phyloP scores from a whole-genome alignment of 2,888 invertebrate species.

The Trachelus iudaicus region DNA sequence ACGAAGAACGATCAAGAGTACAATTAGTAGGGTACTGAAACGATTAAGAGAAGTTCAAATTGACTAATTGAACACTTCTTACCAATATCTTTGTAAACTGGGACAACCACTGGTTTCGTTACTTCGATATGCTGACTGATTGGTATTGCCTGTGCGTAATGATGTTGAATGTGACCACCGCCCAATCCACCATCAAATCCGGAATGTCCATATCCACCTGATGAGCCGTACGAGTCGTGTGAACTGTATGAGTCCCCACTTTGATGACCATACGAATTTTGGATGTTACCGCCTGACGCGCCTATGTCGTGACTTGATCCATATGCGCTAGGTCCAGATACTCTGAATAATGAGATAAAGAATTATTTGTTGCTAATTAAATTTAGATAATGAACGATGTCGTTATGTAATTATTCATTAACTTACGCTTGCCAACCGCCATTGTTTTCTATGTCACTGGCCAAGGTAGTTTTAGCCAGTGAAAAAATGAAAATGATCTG shows the following conservation, averaged over 20 bases:
- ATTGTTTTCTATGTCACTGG: slow-evolving; percentile 30
- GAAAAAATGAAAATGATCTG: slow-evolving; percentile 40
- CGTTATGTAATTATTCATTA: background rate
- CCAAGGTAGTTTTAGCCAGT: slow-evolving; percentile 31
- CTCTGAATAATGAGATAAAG: background rate
- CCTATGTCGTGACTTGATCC: background rate
- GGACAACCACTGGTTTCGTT: slow-evolving; percentile 74
- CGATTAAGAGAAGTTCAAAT: background rate
- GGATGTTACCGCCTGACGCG: background rate
- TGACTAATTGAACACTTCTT: slow-evolving; percentile 17
- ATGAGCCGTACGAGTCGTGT: slow-evolving; percentile 30
- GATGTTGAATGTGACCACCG: slow-evolving; percentile 51
- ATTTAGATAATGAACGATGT: background rate
- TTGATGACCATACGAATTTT: slow-evolving; percentile 27
- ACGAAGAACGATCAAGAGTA: background rate
- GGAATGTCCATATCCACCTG: slow-evolving; percentile 25
- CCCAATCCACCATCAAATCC: slow-evolving; percentile 36
- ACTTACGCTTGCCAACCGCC: slow-evolving; percentile 52
- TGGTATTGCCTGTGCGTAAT: slow-evolving; percentile 67
- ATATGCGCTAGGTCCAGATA: background rate
- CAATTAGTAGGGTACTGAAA: background rate
- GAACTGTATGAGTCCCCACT: slow-evolving; percentile 28
- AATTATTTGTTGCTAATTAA: background rate
- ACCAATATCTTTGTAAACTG: slow-evolving; percentile 75
- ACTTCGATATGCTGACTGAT: slow-evolving; percentile 75